Conservation (phyloP, 2,797 vertebrate genomes). For the Helicolenus hilgendorfi region DNA sequence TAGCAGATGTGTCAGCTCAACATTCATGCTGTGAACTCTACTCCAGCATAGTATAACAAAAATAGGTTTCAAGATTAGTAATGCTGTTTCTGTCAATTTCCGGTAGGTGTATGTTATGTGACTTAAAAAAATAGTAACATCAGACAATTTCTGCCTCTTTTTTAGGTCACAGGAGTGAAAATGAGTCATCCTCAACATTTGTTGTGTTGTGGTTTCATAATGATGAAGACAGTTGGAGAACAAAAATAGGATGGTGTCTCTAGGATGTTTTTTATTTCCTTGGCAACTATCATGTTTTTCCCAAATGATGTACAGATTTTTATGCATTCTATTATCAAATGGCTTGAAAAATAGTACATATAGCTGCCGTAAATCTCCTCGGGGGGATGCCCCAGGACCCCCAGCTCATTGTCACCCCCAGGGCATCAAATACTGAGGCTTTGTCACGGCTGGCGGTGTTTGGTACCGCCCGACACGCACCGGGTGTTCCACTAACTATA, state of each 20-base stretch:
- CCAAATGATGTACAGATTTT: background rate
- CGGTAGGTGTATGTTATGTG: background rate
- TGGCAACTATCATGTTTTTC: background rate
- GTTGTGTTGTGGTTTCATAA: background rate
- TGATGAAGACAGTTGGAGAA: background rate
- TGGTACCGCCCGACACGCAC: too few species aligned
- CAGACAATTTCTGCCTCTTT: background rate
- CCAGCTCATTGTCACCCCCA: too few species aligned
- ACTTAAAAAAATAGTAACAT: background rate
- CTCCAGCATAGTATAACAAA: background rate
- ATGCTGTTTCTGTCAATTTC: background rate
- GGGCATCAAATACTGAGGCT: too few species aligned
- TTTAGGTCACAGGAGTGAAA: background rate
- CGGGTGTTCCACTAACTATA: too few species aligned
- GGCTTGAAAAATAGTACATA: too few species aligned
- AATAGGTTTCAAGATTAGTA: background rate
- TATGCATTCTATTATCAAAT: too few species aligned
- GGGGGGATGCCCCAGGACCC: too few species aligned
- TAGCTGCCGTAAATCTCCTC: too few species aligned
- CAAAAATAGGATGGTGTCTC: background rate
- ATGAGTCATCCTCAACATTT: background rate
- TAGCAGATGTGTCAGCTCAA: background rate
- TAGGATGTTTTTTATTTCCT: background rate
- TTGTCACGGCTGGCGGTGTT: too few species aligned
- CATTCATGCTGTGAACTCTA: background rate